These are phyloP conservation scores for Hydrozoanthus gracilis DNA, from an alignment of 92 coral and sea anemone species.

Conservation along the genomic window DNA sequence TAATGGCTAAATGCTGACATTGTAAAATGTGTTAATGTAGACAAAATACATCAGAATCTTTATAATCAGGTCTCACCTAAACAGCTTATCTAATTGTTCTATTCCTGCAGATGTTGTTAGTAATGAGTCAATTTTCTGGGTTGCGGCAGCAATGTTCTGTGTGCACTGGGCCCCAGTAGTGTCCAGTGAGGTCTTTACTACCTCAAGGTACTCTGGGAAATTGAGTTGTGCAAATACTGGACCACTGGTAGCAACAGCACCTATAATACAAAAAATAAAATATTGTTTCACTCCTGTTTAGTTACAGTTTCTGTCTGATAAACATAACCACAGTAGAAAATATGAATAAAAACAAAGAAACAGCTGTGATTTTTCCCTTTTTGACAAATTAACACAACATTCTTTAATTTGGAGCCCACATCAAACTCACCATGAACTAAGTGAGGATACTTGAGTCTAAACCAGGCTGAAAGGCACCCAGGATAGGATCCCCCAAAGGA, in stretches of 20 bases:
- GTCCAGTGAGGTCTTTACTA: slow-evolving; percentile 86
- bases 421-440: slow-evolving; percentile 81
- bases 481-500: slow-evolving; percentile 99
- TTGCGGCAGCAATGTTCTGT: slow-evolving; percentile 83
- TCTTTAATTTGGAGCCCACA: no score
- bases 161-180: slow-evolving; percentile 91
- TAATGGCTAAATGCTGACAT: no score
- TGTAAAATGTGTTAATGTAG: neutral
- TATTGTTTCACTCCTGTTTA: neutral
- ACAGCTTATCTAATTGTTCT: slow-evolving; percentile 67
- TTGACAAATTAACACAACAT: neutral
- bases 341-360: no score
- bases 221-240: slow-evolving; percentile 89
- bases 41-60: neutral
- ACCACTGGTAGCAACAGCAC: slow-evolving; percentile 97
- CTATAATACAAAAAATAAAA: slow-evolving; percentile 50
- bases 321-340: no score
- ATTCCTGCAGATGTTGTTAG: slow-evolving; percentile 77
- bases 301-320: no score
- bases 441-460: slow-evolving; percentile 95
- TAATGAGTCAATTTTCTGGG: slow-evolving; percentile 69
- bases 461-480: slow-evolving; percentile 98
- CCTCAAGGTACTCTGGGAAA: slow-evolving; percentile 91
- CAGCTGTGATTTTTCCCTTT: no score
- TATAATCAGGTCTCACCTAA: slow-evolving; percentile 59